These are phyloP conservation scores for Porphyrio hochstetteri DNA, from an alignment of 2,113 vertebrate genomes.

Conservation along the genomic window DNA sequence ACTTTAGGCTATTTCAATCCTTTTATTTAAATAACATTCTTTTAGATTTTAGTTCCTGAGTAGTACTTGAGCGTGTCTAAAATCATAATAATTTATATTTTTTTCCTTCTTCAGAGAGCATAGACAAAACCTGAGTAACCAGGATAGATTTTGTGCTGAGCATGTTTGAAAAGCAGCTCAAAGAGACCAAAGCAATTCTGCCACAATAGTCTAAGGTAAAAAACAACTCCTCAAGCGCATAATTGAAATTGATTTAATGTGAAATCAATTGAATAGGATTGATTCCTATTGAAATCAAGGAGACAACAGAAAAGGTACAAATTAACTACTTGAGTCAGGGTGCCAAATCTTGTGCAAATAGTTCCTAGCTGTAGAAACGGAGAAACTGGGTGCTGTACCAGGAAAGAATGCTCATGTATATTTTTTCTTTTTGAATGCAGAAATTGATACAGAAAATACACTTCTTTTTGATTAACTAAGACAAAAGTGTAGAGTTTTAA, in stretches of 20 bases:
- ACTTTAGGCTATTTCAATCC: background rate
- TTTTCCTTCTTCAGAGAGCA: background rate
- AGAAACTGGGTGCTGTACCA: background rate
- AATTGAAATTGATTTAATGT: constrained; percentile 39
- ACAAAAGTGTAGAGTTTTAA: background rate
- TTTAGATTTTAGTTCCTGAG: background rate
- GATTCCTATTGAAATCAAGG: background rate
- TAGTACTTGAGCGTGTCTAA: background rate
- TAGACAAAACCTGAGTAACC: background rate
- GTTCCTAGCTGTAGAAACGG: background rate
- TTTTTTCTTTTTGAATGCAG: background rate
- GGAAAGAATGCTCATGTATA: background rate
- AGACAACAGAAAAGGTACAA: background rate
- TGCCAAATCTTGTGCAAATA: background rate
- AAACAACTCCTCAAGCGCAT: background rate
- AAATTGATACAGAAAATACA: background rate
- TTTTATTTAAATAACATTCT: background rate
- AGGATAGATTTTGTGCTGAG: background rate
- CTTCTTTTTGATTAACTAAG: background rate
- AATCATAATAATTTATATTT: background rate
- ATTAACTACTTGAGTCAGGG: background rate
- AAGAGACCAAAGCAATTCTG: background rate
- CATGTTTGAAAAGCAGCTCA: background rate
- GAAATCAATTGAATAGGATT: constrained; percentile 9
- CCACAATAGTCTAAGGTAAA: background rate